These are phyloP conservation scores for Neuroterus valhalla DNA, from an alignment of 1,140 invertebrate species.

Conservation along the genomic window DNA sequence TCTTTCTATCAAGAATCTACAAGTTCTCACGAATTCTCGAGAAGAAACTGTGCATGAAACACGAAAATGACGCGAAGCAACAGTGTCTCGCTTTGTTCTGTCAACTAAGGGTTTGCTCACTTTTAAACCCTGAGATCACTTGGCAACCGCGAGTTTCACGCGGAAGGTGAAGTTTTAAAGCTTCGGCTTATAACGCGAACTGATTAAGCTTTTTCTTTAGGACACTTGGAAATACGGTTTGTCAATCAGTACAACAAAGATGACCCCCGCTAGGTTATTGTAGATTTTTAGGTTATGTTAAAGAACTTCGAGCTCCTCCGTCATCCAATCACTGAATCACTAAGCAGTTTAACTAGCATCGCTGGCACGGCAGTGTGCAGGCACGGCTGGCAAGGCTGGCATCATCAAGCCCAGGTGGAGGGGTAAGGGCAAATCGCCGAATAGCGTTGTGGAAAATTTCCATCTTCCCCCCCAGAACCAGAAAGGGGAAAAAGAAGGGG, in stretches of 20 bases:
- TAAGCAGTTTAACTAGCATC: no score
- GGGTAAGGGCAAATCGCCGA: slow-evolving; percentile 22
- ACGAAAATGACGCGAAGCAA: no score
- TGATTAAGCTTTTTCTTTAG: not conserved
- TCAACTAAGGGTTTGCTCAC: not conserved
- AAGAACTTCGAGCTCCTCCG: not conserved
- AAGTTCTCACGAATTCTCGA: not conserved
- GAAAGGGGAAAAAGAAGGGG: slow-evolving; percentile 16
- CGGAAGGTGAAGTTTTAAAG: no score
- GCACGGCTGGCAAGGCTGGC: no score
- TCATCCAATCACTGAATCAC: not conserved
- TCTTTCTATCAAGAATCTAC: no score
- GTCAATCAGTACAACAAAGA: not conserved
- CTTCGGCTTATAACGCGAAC: not conserved
- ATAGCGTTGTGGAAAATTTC: slow-evolving; percentile 9
- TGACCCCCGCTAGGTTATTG: not conserved
- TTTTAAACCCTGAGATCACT: not conserved
- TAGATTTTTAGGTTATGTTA: slow-evolving; percentile 12
- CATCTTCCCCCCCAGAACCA: not conserved
- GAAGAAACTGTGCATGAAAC: not conserved
- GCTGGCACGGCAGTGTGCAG: no score
- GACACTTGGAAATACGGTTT: not conserved
- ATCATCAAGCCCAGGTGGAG: not conserved
- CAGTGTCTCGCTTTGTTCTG: not conserved
- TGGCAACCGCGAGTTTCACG: not conserved